These are phyloP conservation scores for Miltochrista miniata DNA, from an alignment of 2,888 invertebrate genomes.

Conservation along the genomic window DNA sequence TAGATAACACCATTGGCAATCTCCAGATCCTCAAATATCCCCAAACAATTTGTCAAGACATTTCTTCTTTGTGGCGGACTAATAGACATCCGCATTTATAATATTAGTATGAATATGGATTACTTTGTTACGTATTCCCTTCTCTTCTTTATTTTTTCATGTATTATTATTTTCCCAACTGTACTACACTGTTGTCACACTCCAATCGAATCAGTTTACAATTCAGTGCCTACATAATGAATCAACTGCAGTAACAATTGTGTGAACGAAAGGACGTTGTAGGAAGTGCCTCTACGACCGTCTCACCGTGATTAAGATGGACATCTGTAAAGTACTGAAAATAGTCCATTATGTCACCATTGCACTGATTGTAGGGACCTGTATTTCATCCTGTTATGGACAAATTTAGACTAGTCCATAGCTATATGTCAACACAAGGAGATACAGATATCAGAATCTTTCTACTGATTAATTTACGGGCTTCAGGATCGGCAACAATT, in stretches of 20 bases:
- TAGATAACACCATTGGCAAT: no score
- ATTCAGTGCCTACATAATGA: background rate
- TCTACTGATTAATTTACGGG: constrained; percentile 1
- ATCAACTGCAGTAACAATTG: background rate
- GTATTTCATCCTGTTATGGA: constrained; percentile 12
- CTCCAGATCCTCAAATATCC: no score
- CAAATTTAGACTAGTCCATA: constrained; percentile 10
- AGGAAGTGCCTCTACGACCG: constrained; percentile 15
- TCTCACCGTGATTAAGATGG: constrained; percentile 27
- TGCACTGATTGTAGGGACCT: constrained; percentile 10
- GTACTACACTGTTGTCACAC: no score
- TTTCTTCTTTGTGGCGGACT: no score
- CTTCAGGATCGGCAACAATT: no score
- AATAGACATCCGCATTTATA: no score
- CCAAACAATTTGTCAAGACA: no score
- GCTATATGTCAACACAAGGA: background rate
- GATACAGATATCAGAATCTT: constrained; percentile 4
- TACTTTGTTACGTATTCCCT: no score
- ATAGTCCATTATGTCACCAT: constrained; percentile 28
- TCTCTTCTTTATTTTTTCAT: no score
- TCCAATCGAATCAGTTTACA: no score
- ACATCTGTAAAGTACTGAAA: constrained; percentile 32
- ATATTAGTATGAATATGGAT: no score
- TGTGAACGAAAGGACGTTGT: constrained; percentile 1
- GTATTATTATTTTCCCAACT: no score